Conservation (phyloP, 2,888 invertebrate species). For the Cosmia trapezina region DNA sequence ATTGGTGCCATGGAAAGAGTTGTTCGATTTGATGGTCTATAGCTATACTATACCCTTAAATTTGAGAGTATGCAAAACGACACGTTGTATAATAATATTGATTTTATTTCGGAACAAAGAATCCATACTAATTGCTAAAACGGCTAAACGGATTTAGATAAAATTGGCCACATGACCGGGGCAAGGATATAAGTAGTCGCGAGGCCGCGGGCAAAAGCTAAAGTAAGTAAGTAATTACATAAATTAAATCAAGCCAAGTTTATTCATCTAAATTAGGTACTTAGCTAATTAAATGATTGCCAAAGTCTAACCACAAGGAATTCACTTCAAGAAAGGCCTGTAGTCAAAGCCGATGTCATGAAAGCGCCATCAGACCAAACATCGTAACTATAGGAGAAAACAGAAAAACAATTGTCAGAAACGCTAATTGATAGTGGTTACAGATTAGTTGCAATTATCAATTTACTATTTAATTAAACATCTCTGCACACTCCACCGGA, state of each 20-base stretch:
- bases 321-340: neutral
- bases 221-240: too few species aligned
- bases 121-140: too few species aligned
- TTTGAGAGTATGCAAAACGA: too few species aligned
- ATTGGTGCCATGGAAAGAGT: too few species aligned
- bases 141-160: too few species aligned
- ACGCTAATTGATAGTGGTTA: neutral
- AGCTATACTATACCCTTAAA: too few species aligned
- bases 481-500: slow-evolving; percentile 16
- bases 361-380: neutral
- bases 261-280: neutral
- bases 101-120: too few species aligned
- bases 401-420: neutral
- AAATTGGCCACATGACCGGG: too few species aligned
- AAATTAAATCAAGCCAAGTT: neutral
- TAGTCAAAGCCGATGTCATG: neutral
- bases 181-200: too few species aligned
- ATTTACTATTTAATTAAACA: slow-evolving; percentile 29
- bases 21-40: too few species aligned
- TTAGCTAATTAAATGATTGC: neutral
- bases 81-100: too few species aligned
- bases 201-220: too few species aligned
- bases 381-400: neutral
- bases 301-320: neutral
- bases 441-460: slow-evolving; percentile 3